Conservation (phyloP, 2,113 vertebrate genomes). For the Tachysurus vachellii region DNA sequence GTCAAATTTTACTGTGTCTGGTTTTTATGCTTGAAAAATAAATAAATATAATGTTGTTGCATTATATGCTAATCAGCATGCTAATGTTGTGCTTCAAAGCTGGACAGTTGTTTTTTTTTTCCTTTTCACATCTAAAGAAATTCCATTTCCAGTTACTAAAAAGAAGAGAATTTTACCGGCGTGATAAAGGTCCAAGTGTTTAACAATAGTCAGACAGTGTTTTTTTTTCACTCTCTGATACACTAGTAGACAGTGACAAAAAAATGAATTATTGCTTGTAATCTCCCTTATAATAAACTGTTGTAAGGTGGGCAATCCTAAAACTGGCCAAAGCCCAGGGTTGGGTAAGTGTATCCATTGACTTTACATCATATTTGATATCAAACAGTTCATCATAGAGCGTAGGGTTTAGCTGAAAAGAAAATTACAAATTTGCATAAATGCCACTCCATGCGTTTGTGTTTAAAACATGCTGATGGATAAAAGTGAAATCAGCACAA, state of each 20-base stretch:
- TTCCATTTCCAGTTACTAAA: neutral
- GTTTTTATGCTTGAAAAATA: neutral
- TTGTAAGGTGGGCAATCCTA: no score
- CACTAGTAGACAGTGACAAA: neutral
- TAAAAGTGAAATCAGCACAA: conserved; percentile 30
- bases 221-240: neutral
- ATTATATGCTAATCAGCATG: neutral
- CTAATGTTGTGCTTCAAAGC: neutral
- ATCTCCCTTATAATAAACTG: no score
- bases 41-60: neutral
- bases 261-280: neutral
- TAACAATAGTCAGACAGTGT: neutral
- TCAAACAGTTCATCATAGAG: no score
- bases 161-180: neutral
- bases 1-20: neutral
- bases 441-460: neutral
- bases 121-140: neutral
- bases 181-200: neutral
- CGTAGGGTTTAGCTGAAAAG: no score
- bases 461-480: conserved; percentile 13
- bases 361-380: no score
- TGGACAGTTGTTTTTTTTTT: neutral
- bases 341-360: no score
- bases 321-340: no score
- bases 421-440: neutral